phyloP scores from a whole-genome alignment of 1,140 invertebrate species.

The Goniozus legneri region DNA sequence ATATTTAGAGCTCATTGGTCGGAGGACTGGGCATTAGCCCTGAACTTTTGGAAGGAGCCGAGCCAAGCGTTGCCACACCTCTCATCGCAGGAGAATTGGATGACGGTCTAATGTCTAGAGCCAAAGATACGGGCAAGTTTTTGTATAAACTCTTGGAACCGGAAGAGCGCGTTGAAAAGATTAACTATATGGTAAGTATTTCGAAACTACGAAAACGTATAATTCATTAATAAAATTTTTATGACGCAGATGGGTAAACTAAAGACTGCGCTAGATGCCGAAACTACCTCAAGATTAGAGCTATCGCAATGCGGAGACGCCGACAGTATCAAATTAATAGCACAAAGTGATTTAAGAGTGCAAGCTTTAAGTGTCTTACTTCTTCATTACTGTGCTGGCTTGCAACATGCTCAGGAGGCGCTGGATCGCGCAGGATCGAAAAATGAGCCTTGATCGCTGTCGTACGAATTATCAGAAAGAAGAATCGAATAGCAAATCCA shows the following conservation, averaged over 20 bases:
- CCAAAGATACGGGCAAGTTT: conserved; percentile 74
- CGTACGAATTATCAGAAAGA: too few relatives aligned
- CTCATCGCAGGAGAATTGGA: conserved; percentile 59
- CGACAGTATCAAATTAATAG: conserved; percentile 58
- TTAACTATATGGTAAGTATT: conserved; percentile 65
- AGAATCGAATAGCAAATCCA: too few relatives aligned
- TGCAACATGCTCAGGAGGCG: conserved; percentile 65
- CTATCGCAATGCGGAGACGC: conserved; percentile 44
- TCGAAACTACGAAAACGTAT: neutral
- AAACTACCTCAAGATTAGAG: conserved; percentile 55
- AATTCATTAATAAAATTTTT: conserved; percentile 8
- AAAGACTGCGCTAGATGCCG: conserved; percentile 66
- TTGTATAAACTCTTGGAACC: conserved; percentile 65
- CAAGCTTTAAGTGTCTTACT: conserved; percentile 78
- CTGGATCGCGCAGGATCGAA: conserved; percentile 35
- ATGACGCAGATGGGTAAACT: conserved; percentile 67
- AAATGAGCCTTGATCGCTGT: conserved; percentile 27
- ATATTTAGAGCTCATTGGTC: conserved; percentile 48
- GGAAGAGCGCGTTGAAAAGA: conserved; percentile 62
- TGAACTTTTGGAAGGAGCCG: conserved; percentile 50
- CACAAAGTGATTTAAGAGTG: conserved; percentile 69
- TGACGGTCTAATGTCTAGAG: conserved; percentile 73
- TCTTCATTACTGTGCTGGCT: conserved; percentile 80
- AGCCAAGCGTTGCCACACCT: conserved; percentile 52
- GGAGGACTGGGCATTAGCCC: conserved; percentile 51